Evolutionary conservation across 2,888 invertebrate genomes (phyloP), one percentile per base, ranked within the genome.

Genomic region (Gastracanthus pulcherrimus): DNA sequence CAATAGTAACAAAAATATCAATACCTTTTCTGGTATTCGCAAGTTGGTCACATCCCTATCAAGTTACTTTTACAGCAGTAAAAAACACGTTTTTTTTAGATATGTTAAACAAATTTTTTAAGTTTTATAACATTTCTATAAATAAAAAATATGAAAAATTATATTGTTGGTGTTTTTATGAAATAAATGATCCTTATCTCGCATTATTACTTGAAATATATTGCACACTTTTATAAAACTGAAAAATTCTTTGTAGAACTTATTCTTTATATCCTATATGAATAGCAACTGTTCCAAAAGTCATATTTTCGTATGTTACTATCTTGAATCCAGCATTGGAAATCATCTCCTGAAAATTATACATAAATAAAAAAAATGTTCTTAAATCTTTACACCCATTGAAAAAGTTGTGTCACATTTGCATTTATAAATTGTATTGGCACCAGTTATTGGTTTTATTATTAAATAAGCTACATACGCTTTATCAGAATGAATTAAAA

Each of bases 241-340:
- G 23, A 6, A 19, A 64, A 34, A 9, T 3, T 29, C 5, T 26
- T n/a, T n/a, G 3, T 13, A 16, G 26, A 55, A 80, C 72, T 93
- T 93, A 97, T 85, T 98, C 92, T 92, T 99, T 99, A 91, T 97
- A 98, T 36, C 98, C 99, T 0, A 98, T 98, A 92, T 99, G 99
- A 90, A 99, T 98, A 64, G 98, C 96, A 82, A 97, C 97, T 4
- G 98, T 94, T 1, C 99, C 99, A 88, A 97, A 95, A 1, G 96
- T 96, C 78, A 99, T 92, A 92, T 99, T 98, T 92, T 98, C 97
- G 90, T 97, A 98, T 0, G 94, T 94, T 0, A 98, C 98, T 88
- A 95, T 94, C 58, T 95, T 92, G 92, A 99, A 99, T 6, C 99
- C 99, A 0, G 98, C 97, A 38, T 94, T 92, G 89, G 96, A 94